These are phyloP conservation scores for Pterobdella sp. DNA, from an alignment of 2,888 invertebrate species.

Conservation along the genomic window DNA sequence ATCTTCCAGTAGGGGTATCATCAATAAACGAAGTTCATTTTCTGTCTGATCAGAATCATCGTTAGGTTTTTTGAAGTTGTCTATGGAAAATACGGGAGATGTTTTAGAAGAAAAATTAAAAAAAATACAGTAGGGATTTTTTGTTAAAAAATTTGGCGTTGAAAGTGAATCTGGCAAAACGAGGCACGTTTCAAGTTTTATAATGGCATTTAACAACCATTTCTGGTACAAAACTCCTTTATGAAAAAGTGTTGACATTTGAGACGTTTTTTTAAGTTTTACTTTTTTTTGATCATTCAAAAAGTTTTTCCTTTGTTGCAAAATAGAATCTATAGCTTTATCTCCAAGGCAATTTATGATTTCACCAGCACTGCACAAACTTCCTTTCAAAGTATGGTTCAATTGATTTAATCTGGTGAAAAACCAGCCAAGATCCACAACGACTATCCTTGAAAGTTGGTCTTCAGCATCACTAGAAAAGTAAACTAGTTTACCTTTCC, in stretches of 20 bases:
- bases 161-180: conserved; percentile 27
- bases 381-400: conserved; percentile 33
- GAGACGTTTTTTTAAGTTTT: not conserved
- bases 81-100: not conserved
- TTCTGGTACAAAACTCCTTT: conserved; percentile 33
- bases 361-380: conserved; percentile 30
- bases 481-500: conserved; percentile 38
- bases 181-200: conserved; percentile 37
- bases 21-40: conserved; percentile 30
- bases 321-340: conserved; percentile 35
- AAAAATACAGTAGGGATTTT: conserved; percentile 23
- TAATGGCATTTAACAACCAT: conserved; percentile 39
- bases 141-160: conserved; percentile 13
- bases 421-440: conserved; percentile 39
- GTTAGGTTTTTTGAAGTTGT: not conserved
- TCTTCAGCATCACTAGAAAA: conserved; percentile 36
- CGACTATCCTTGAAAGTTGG: conserved; percentile 36
- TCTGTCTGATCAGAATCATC: not conserved
- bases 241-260: conserved; percentile 3
- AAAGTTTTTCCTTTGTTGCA: conserved; percentile 5
- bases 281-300: conserved; percentile 7
- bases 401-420: conserved; percentile 34
- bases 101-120: not conserved
- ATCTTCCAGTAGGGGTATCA: conserved; percentile 37
- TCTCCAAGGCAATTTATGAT: conserved; percentile 34